Conservation (phyloP, 2,797 vertebrate genomes). For the Zalophus californianus region DNA sequence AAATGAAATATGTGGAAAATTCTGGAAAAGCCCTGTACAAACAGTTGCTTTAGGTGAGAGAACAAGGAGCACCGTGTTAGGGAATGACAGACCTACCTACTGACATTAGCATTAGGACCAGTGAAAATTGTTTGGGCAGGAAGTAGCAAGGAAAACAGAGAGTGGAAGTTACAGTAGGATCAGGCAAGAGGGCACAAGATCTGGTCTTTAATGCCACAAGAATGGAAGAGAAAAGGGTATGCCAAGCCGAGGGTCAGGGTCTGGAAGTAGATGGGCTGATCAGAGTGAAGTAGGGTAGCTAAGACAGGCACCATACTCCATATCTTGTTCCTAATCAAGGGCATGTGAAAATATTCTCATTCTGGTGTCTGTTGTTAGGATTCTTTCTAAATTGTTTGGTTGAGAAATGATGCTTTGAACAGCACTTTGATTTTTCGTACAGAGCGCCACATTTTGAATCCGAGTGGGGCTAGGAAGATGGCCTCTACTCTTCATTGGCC, state of each 20-base stretch:
- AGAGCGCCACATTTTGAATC: not conserved
- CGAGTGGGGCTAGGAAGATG: not conserved
- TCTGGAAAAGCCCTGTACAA: not conserved
- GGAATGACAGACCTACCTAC: not conserved
- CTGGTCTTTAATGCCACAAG: not conserved
- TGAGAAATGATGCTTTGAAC: not conserved
- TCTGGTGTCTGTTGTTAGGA: not conserved
- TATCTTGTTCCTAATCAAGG: not conserved
- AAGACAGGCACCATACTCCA: not conserved
- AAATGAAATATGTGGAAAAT: constrained; percentile 22
- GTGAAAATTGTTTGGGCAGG: not conserved
- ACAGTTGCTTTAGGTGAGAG: not conserved
- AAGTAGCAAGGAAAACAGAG: not conserved
- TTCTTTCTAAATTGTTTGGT: not conserved
- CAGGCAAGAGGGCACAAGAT: not conserved
- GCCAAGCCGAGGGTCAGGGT: not conserved
- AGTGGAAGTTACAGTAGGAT: not conserved
- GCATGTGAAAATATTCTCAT: not conserved
- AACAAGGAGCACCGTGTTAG: not conserved
- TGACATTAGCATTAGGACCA: not conserved
- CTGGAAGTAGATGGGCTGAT: not conserved
- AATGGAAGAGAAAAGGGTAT: not conserved
- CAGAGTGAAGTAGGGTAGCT: not conserved
- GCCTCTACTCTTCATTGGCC: not conserved
- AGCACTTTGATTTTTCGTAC: not conserved